These are phyloP conservation scores for Scomberomorus guttatus DNA, from an alignment of 2,797 vertebrate species.

Conservation along the genomic window DNA sequence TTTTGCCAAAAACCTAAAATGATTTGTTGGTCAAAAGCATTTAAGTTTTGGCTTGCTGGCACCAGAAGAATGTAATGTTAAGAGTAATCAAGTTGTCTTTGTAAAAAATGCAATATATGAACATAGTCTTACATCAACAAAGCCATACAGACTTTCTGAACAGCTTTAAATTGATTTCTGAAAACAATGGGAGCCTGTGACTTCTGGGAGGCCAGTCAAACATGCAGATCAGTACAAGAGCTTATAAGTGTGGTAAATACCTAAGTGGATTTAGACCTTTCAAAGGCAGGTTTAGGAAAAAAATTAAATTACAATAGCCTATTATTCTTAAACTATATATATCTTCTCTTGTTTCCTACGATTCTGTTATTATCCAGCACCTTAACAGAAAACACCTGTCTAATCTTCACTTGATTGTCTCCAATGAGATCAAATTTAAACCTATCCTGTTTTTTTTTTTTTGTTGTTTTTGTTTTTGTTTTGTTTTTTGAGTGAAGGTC, in stretches of 20 bases:
- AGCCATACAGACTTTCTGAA: slow-evolving; percentile 31
- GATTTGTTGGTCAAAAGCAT: background rate
- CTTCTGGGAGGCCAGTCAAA: slow-evolving; percentile 50
- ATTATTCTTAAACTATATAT: background rate
- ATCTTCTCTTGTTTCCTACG: background rate
- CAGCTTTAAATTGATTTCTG: slow-evolving; percentile 61
- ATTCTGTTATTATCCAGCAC: background rate
- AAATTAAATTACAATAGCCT: background rate
- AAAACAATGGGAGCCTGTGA: slow-evolving; percentile 67
- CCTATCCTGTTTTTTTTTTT: background rate
- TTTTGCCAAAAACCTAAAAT: background rate
- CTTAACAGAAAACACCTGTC: background rate
- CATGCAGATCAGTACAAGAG: slow-evolving; percentile 19
- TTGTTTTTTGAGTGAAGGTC: background rate
- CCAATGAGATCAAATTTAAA: background rate
- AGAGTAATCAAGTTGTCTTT: background rate
- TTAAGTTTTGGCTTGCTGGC: background rate
- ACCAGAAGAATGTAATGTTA: background rate
- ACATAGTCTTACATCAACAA: slow-evolving; percentile 36
- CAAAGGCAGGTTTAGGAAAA: slow-evolving; percentile 9
- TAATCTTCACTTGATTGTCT: background rate
- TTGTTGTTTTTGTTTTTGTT: too few species aligned
- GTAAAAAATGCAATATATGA: slow-evolving; percentile 11
- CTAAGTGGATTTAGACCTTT: slow-evolving; percentile 46
- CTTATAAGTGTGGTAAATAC: slow-evolving; percentile 31